Conservation (phyloP, 2,888 invertebrate species). For the Hololepta plana region DNA sequence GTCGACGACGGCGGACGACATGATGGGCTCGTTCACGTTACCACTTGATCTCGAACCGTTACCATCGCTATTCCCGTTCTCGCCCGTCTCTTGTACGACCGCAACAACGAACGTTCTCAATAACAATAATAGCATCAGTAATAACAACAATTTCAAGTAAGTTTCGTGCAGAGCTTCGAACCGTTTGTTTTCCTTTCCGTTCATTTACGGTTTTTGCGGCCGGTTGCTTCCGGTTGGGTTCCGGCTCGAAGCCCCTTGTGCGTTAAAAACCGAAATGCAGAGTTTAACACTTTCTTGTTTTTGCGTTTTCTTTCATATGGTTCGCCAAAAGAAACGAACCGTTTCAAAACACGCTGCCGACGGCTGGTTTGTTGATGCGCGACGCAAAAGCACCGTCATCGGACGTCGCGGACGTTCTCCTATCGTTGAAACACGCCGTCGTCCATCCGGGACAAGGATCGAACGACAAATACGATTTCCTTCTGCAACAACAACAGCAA, state of each 20-base stretch:
- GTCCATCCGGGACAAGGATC: conserved; percentile 60
- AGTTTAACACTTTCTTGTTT: no score
- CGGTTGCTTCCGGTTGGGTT: no score
- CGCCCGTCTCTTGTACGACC: conserved; percentile 42
- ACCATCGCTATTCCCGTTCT: conserved; percentile 73
- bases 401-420: conserved; percentile 75
- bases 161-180: conserved; percentile 8
- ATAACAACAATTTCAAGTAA: conserved; percentile 14
- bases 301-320: conserved; percentile 3
- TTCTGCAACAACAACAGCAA: conserved; percentile 12
- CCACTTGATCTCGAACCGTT: conserved; percentile 77
- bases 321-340: no score
- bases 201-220: no score
- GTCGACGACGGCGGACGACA: conserved; percentile 35
- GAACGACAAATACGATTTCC: no score
- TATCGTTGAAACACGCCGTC: conserved; percentile 75
- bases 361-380: no score
- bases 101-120: background rate
- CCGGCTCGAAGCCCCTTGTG: no score
- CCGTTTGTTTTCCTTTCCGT: no score
- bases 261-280: no score
- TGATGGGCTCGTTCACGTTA: conserved; percentile 71
- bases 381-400: conserved; percentile 32
- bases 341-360: conserved; percentile 2
- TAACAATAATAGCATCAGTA: conserved; percentile 5